Percentiles rank a stretch among this genome's conserved stretches.
Conservation (phyloP, 2,888 invertebrate genomes). For the Apamea monoglypha region DNA sequence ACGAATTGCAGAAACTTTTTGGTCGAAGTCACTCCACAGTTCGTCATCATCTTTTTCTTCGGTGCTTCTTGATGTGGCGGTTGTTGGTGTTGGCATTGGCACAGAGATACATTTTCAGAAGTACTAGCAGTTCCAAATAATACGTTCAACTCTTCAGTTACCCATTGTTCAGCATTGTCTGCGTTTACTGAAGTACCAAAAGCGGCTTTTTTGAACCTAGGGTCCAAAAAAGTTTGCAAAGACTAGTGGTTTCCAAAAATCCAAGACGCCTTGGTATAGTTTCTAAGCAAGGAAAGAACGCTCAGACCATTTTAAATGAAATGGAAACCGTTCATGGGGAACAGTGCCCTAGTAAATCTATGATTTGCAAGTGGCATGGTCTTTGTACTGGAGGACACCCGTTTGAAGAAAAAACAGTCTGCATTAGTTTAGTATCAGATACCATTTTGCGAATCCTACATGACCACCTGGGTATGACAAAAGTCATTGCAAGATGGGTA, state of each 20-base stretch:
- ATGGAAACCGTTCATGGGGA: too few species aligned
- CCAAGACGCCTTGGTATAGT: not conserved
- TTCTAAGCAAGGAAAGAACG: not conserved
- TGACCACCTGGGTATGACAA: too few species aligned
- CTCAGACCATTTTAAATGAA: too few species aligned
- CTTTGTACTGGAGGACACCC: too few species aligned
- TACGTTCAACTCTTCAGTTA: constrained; percentile 6
- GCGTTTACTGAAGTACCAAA: not conserved
- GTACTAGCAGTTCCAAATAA: not conserved
- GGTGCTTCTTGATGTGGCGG: not conserved
- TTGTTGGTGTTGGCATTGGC: not conserved
- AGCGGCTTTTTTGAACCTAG: not conserved
- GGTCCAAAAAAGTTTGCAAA: constrained; percentile 4
- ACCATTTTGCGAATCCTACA: too few species aligned
- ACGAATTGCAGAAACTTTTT: constrained; percentile 5
- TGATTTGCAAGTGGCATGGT: too few species aligned
- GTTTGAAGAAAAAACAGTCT: too few species aligned
- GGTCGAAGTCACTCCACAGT: not conserved
- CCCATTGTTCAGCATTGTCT: not conserved
- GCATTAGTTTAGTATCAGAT: too few species aligned
- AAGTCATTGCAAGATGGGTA: too few species aligned
- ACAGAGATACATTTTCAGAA: constrained; percentile 1
- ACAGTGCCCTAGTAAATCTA: too few species aligned
- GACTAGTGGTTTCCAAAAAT: constrained; percentile 1
- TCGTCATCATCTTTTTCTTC: not conserved